Base-by-base conservation (phyloP, 2,888 invertebrate genomes). In the Petrolisthes cinctipes region DNA sequence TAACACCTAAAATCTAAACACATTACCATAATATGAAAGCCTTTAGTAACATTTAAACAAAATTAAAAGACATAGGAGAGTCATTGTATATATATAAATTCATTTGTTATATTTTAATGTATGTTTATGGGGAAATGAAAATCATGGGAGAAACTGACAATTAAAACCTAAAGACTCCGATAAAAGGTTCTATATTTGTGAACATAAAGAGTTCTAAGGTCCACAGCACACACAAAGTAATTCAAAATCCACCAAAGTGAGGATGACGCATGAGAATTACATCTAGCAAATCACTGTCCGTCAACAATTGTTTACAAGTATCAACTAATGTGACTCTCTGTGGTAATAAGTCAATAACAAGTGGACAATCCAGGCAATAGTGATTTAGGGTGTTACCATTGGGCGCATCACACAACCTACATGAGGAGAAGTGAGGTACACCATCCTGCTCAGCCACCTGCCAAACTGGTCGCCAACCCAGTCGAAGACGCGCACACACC, bases 241-340 rank as follows among this genome's bases (percentile, higher is more conserved):
- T 37, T 80, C n/a, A 81, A 14, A 51, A 82, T 1, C 82, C 82
- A 71, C 82, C 82, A 82, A 82, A 82, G 51, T 82, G 82, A 14
- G 82, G 23, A 37, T 37, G 37, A 37, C 37, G 37, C 37, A 37
- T 37, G 37, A 37, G 37, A 37, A 37, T 37, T 37, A 71, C 71
- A 11, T 20, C 4, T 17, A n/a, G 71, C 9, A 82, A 68, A 82
- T 71, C 5, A 14, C 71, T 37, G 4, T 54, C n/a, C 5, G 4
- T n/a, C 4, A 17, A 17, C 17, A 51, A 14, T 14, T n/a, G 17
- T 53, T 82, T 82, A 66, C 71, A 53, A 4, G 1, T 53, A 66
- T 51, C 71, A 57, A 82, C 11, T 53, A 68, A 6, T 6, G 20
- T 14, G 9, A 5, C 20, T 81, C 57, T n/a, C 23, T 57, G 57